phyloP scores from a whole-genome alignment of 2,888 invertebrate species.

The Nomada flava region DNA sequence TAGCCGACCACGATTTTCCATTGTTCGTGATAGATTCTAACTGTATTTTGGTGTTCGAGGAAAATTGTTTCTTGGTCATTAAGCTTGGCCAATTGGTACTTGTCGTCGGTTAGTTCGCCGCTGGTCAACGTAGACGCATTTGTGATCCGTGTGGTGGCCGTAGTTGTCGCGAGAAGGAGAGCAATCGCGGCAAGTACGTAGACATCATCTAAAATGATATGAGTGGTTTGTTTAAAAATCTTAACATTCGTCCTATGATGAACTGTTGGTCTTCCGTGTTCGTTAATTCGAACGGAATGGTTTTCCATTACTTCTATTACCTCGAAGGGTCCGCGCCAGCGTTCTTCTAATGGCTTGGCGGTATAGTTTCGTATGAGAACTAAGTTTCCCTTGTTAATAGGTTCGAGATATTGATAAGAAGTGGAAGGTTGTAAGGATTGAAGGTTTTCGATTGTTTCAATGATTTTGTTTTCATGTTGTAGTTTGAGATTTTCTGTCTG shows the following conservation, averaged over 20 bases:
- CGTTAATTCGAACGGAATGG: background rate
- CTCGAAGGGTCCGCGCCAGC: background rate
- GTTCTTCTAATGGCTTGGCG: background rate
- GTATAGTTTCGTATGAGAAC: background rate
- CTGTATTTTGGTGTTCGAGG: background rate
- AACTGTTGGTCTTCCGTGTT: background rate
- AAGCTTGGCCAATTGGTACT: background rate
- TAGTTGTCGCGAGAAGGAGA: background rate
- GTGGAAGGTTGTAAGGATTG: background rate
- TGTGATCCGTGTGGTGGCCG: background rate
- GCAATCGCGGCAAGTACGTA: background rate
- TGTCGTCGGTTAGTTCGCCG: background rate
- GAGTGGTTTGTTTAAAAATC: background rate
- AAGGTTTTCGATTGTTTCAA: background rate
- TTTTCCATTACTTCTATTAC: background rate
- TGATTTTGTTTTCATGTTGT: background rate
- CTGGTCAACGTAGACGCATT: background rate
- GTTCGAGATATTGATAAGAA: background rate
- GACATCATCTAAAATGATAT: background rate
- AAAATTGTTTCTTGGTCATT: conserved; percentile 17
- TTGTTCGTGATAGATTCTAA: too few relatives aligned
- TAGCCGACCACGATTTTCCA: too few relatives aligned
- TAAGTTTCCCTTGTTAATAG: background rate
- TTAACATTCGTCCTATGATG: background rate
- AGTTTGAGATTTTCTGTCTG: background rate